A percentile compares a stretch with the other conserved stretches of the same genome.
Evolutionary conservation across 1,140 invertebrate genomes (phyloP).

Genomic region (Brachionus plicatilis): DNA sequence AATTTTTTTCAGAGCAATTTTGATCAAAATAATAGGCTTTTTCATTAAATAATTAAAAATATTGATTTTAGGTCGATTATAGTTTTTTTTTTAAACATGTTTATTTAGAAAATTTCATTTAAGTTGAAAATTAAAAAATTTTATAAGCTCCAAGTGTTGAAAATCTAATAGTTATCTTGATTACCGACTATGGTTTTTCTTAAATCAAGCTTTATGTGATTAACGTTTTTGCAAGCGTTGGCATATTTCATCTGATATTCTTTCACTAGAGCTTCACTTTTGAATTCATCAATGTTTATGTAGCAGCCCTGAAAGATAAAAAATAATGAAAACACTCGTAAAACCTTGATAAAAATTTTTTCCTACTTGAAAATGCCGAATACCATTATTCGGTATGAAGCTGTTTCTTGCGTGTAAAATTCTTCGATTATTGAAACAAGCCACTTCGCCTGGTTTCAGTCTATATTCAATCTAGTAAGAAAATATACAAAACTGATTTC

Average conservation of each 20-base stretch:
- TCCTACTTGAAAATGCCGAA: slow-evolving; percentile 46
- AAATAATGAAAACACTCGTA: background rate
- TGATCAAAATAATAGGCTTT: too few species aligned
- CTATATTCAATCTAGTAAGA: slow-evolving; percentile 44
- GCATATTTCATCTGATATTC: background rate
- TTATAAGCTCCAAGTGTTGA: background rate
- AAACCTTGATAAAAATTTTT: background rate
- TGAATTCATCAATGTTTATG: slow-evolving; percentile 51
- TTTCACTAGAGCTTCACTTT: slow-evolving; percentile 43
- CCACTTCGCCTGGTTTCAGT: slow-evolving; percentile 47
- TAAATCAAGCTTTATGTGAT: slow-evolving; percentile 17
- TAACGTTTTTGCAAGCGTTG: background rate
- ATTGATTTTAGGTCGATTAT: too few species aligned
- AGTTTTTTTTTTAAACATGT: background rate
- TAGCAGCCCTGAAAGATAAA: slow-evolving; percentile 48
- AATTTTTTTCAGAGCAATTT: too few species aligned
- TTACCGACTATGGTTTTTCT: slow-evolving; percentile 13
- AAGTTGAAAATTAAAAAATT: background rate
- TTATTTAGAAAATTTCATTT: background rate
- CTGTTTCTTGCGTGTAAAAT: slow-evolving; percentile 48
- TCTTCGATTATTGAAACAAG: slow-evolving; percentile 50
- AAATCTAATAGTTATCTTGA: slow-evolving; percentile 32
- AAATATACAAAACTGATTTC: background rate
- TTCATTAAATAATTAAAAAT: too few species aligned
- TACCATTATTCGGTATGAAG: slow-evolving; percentile 47